These are phyloP conservation scores for Onychomys leucogaster DNA, from an alignment of 2,797 vertebrate species.

Conservation along the genomic window DNA sequence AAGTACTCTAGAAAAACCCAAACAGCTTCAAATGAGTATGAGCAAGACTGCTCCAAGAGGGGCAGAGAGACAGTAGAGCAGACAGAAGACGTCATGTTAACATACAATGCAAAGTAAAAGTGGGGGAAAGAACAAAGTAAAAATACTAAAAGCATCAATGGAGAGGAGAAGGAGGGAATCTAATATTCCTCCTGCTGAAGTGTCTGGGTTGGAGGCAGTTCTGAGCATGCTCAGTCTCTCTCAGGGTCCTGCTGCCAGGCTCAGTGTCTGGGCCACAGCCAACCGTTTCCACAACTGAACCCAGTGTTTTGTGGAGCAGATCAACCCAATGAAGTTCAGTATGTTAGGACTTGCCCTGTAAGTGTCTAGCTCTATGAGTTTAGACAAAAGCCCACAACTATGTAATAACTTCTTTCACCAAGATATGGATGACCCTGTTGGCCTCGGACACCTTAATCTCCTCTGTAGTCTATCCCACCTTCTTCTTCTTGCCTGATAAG, in stretches of 20 bases:
- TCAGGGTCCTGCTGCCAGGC: neutral
- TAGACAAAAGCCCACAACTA: neutral
- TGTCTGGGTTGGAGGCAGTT: neutral
- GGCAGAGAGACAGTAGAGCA: neutral
- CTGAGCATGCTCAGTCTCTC: neutral
- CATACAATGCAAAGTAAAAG: neutral
- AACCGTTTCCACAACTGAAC: neutral
- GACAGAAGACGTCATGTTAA: neutral
- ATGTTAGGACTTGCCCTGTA: neutral
- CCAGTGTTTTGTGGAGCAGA: neutral
- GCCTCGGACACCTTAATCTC: too few species aligned
- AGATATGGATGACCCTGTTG: accelerated
- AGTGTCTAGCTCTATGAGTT: neutral
- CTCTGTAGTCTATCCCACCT: accelerated
- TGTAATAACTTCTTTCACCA: neutral
- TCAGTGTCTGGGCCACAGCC: neutral
- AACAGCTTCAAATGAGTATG: neutral
- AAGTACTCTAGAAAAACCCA: neutral
- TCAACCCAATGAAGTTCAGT: too few species aligned
- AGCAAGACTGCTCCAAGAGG: neutral
- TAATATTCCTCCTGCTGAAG: neutral
- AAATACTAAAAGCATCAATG: neutral
- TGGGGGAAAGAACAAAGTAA: neutral
- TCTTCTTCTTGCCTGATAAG: accelerated
- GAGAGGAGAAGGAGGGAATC: neutral